A percentile compares a stretch with the other conserved stretches of the same genome.
These are phyloP conservation scores for Bungarus multicinctus DNA, from an alignment of 2,113 vertebrate genomes.

Conservation along the genomic window DNA sequence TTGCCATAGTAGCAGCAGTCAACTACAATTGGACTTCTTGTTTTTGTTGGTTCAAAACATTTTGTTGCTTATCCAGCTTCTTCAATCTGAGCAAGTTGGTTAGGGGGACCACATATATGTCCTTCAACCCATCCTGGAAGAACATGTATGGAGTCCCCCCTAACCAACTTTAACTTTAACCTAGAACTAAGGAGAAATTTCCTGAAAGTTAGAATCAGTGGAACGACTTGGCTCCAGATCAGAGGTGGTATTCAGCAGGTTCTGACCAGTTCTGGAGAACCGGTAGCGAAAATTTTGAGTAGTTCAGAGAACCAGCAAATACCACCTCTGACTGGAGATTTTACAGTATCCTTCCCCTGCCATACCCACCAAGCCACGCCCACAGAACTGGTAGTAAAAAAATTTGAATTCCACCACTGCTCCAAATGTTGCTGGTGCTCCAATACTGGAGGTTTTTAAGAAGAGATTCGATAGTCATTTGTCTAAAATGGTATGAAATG, in stretches of 20 bases:
- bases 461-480: neutral
- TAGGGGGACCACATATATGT: neutral
- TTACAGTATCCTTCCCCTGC: too few species aligned
- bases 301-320: too few species aligned
- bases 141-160: neutral
- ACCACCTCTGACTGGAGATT: too few species aligned
- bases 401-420: too few species aligned
- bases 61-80: neutral
- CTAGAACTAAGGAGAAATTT: neutral
- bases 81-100: neutral
- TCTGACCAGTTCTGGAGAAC: too few species aligned
- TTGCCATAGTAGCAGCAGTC: neutral
- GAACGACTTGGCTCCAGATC: neutral
- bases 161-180: neutral
- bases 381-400: too few species aligned
- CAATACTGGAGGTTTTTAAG: neutral
- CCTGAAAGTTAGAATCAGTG: neutral
- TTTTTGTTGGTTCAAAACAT: neutral
- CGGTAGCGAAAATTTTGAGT: too few species aligned
- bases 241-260: too few species aligned
- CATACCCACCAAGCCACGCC: too few species aligned
- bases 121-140: neutral
- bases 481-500: neutral
- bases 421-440: neutral
- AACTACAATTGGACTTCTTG: neutral